Percentiles rank a stretch among this genome's conserved stretches.
phyloP scores from a whole-genome alignment of 2,113 vertebrate species.

The Ageneiosus marmoratus region DNA sequence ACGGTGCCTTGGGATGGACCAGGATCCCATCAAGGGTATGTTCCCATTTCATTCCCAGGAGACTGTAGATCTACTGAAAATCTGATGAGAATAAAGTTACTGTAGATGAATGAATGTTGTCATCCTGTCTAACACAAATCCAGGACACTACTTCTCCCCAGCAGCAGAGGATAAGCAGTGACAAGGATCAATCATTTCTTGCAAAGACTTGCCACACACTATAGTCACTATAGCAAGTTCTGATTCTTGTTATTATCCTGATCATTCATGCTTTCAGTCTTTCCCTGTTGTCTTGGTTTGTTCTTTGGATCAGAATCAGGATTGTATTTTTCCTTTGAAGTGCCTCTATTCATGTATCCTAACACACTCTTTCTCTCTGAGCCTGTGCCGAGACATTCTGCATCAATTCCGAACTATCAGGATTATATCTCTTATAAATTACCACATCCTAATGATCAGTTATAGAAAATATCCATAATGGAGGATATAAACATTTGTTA shows the following conservation, averaged over 20 bases:
- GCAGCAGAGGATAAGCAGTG: no score
- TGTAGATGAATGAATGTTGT: neutral
- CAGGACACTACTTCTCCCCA: neutral
- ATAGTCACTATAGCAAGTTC: neutral
- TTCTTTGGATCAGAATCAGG: neutral
- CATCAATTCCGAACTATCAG: neutral
- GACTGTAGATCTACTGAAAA: neutral
- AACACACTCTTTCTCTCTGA: neutral
- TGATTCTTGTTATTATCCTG: neutral
- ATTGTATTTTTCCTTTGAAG: neutral
- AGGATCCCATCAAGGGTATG: neutral
- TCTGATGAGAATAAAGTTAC: neutral
- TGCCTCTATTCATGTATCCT: neutral
- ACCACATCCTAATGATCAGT: constrained; percentile 19
- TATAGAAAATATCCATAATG: constrained; percentile 11
- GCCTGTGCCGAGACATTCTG: neutral
- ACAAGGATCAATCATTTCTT: neutral
- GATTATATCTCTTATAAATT: constrained; percentile 17
- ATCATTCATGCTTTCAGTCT: neutral
- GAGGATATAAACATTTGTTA: constrained; percentile 40
- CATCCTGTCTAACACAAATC: neutral
- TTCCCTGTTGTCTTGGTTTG: neutral
- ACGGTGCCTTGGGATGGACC: neutral
- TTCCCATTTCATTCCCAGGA: neutral
- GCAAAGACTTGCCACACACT: neutral